Evolutionary conservation across 2,797 vertebrate species (phyloP), one percentile per base, ranked within the genome.

Genomic region (Sebastes oblongus): DNA sequence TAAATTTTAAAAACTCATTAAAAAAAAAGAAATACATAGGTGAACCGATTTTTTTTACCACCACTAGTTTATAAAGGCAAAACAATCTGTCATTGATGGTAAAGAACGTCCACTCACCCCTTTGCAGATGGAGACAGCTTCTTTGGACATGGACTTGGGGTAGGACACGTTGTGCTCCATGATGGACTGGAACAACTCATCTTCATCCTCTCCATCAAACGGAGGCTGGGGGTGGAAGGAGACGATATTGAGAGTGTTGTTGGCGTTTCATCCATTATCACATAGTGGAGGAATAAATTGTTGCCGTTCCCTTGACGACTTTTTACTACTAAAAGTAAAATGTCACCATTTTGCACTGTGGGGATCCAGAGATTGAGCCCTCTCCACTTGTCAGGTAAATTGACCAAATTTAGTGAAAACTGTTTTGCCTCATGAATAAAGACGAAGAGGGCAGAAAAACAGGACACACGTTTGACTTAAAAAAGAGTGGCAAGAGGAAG

Each of bases 111-210:
- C 24, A 95, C 97, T 96, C 84, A 98, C 98, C 93, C 97, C 98
- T 94, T 98, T 99, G 95, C 98, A 99, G 95, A 99, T 97, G 83
- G 97, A 98, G 64, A 99, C 97, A 0, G 98, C 97, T 92, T 99
- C 98, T 94, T 98, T 98, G 89, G 98, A 98, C 94, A 99, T 78
- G 4, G 97, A 94, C 90, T 99, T 99, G 50, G 98, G 96, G 85
- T 98, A 99, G 66, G 97, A 97, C 73, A 98, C 98, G 0, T 97
- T 99, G 85, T 98, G 98, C 88, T 99, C 98, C 98, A 99, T 99
- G 76, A 99, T 99, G 70, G 97, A 98, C 94, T 98, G 98, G 90
- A 99, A 99, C 76, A 99, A 93, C 69, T 99, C 98, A 0, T 99
- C 98, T 86, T 99, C 98, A 7, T 99, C 98, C 88, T 99, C 98